A percentile compares a stretch with the other conserved stretches of the same genome.
phyloP scores from a whole-genome alignment of 64 coral and sea anemone genomes.

The Pocillopora damicornis region DNA sequence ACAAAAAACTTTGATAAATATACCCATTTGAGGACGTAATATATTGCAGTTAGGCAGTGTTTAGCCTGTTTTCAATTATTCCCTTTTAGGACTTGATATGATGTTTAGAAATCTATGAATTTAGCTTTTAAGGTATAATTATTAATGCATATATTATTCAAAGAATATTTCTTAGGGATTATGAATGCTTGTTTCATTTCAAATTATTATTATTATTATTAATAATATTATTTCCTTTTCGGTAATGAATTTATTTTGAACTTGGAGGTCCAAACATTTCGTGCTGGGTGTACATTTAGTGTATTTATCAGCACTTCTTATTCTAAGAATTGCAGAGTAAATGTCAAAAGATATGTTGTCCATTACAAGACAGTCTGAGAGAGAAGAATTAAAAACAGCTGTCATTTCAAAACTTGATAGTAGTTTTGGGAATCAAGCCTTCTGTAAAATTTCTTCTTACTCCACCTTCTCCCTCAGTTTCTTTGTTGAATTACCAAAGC shows the following conservation, averaged over 20 bases:
- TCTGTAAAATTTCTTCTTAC: neutral
- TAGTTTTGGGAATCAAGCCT: neutral
- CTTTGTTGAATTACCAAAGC: neutral
- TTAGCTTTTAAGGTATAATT: conserved; percentile 99
- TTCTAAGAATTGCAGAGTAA: conserved; percentile 87
- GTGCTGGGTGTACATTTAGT: conserved; percentile 92
- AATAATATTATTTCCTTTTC: conserved; percentile 61
- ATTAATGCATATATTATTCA: conserved; percentile 85
- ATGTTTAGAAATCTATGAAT: conserved; percentile 72
- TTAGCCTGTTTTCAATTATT: conserved; percentile 75
- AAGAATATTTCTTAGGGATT: conserved; percentile 99
- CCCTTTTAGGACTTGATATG: conserved; percentile 93
- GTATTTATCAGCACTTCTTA: conserved; percentile 99
- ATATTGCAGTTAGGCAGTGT: conserved; percentile 68
- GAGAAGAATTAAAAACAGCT: conserved; percentile 31
- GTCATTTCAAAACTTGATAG: neutral
- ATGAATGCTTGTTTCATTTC: conserved; percentile 89
- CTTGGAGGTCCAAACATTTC: conserved; percentile 76
- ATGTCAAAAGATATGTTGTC: conserved; percentile 51
- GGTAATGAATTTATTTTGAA: conserved; percentile 80
- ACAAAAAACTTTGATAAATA: conserved; percentile 84
- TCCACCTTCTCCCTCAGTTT: neutral
- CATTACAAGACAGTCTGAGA: conserved; percentile 23
- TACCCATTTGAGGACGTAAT: conserved; percentile 77
- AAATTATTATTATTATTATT: conserved; percentile 61